Conservation (phyloP, 2,888 invertebrate genomes). For the Cecidostiba fungosa region DNA sequence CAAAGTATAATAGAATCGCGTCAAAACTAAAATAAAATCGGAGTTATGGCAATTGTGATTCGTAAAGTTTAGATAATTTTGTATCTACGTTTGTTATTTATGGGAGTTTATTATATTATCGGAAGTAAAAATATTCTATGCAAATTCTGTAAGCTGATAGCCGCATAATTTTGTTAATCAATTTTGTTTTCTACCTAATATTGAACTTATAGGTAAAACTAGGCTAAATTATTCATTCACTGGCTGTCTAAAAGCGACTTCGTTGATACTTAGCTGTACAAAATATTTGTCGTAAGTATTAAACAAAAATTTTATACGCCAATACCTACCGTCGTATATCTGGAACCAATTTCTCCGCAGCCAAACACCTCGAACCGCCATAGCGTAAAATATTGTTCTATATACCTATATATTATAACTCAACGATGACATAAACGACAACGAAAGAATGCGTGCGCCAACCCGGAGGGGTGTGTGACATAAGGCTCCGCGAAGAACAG, state of each 20-base stretch:
- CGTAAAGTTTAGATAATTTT: background rate
- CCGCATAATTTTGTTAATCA: too few relatives aligned
- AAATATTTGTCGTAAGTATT: conserved; percentile 29
- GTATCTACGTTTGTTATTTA: too few relatives aligned
- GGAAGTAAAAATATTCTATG: too few relatives aligned
- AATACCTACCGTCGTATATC: conserved; percentile 52
- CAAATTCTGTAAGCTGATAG: too few relatives aligned
- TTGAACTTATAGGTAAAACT: background rate
- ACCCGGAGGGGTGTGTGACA: conserved; percentile 12
- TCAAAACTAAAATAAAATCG: background rate
- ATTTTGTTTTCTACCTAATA: background rate
- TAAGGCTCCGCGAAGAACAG: conserved; percentile 62
- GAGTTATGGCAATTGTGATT: background rate
- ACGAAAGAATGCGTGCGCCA: conserved; percentile 17
- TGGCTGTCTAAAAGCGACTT: background rate
- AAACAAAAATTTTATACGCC: conserved; percentile 26
- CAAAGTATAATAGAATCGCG: background rate
- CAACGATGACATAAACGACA: background rate
- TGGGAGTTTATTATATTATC: too few relatives aligned
- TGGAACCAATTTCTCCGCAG: background rate
- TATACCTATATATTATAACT: background rate
- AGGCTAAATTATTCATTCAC: background rate
- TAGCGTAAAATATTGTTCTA: background rate
- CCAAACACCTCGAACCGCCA: background rate
- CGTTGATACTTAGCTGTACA: conserved; percentile 10